A percentile compares a stretch with the other conserved stretches of the same genome.
Conservation (phyloP, 1,140 invertebrate species). For the Zaprionus capensis region DNA sequence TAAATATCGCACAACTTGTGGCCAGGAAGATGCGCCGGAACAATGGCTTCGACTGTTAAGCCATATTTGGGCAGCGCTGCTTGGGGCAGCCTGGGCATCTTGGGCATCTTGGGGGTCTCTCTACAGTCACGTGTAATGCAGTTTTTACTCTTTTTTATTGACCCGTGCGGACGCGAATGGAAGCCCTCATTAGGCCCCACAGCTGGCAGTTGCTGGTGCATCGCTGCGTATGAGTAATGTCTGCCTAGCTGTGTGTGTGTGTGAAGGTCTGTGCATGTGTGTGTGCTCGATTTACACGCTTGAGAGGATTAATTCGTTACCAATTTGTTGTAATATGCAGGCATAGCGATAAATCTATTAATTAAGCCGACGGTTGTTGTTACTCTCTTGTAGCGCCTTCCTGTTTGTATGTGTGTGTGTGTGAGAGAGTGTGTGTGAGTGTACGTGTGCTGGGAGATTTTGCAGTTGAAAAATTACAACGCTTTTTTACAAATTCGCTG, state of each 20-base stretch:
- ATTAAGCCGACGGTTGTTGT: conserved; percentile 76
- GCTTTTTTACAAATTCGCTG: conserved; percentile 55
- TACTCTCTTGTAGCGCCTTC: background rate
- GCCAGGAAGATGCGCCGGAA: conserved; percentile 41
- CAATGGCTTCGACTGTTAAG: conserved; percentile 37
- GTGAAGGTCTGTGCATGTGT: conserved; percentile 2
- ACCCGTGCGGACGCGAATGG: conserved; percentile 36
- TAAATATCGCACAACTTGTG: conserved; percentile 57
- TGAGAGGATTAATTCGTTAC: conserved; percentile 81
- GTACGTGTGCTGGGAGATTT: conserved; percentile 50
- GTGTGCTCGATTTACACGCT: conserved; percentile 65
- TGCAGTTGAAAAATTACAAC: conserved; percentile 55
- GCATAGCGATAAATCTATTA: conserved; percentile 80
- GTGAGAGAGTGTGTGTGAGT: conserved; percentile 15
- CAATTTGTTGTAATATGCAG: conserved; percentile 77
- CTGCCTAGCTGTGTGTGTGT: background rate
- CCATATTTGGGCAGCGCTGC: conserved; percentile 46
- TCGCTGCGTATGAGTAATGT: conserved; percentile 75
- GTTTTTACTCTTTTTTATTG: conserved; percentile 78
- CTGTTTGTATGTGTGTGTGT: background rate
- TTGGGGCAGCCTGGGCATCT: conserved; percentile 23
- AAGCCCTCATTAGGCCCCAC: conserved; percentile 55
- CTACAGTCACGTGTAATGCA: conserved; percentile 52
- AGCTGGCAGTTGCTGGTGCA: conserved; percentile 37
- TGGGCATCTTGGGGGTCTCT: conserved; percentile 33